Conservation (phyloP, 2,113 vertebrate species). For the Siphamia tubifer region DNA sequence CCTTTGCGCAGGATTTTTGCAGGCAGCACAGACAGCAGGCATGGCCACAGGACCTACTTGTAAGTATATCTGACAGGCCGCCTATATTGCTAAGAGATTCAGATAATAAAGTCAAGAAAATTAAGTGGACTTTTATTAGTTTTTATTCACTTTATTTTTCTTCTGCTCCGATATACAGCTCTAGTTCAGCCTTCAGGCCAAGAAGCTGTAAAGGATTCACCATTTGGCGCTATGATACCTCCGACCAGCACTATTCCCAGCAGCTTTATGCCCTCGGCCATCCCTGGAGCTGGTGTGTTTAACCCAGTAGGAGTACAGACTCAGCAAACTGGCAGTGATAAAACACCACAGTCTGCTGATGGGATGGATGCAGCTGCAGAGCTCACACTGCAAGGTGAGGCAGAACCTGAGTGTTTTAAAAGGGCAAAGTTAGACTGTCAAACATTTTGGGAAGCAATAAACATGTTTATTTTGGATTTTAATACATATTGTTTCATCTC, state of each 20-base stretch:
- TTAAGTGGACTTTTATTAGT: background rate
- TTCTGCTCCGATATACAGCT: constrained; percentile 17
- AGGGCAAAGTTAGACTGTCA: too few relatives aligned
- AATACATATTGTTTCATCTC: background rate
- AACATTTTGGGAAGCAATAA: too few relatives aligned
- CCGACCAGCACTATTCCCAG: constrained; percentile 85
- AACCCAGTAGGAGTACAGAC: constrained; percentile 82
- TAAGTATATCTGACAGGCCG: constrained; percentile 72
- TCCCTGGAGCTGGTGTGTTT: constrained; percentile 86
- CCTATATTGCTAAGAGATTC: background rate
- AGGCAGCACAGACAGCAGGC: constrained; percentile 85
- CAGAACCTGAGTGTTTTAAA: background rate
- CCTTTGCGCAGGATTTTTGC: constrained; percentile 85
- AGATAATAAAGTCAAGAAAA: background rate
- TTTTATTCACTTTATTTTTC: background rate
- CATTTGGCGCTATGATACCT: constrained; percentile 86
- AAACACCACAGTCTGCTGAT: constrained; percentile 83
- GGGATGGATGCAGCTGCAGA: constrained; percentile 85
- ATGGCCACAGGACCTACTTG: constrained; percentile 81
- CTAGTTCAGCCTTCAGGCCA: constrained; percentile 88
- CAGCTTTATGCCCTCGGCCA: constrained; percentile 85
- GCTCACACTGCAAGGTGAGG: constrained; percentile 85
- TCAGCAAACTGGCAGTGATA: constrained; percentile 81
- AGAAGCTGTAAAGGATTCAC: constrained; percentile 88
- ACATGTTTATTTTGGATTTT: too few relatives aligned